phyloP scores from a whole-genome alignment of 2,888 invertebrate genomes.

The Agrochola lychnidis region DNA sequence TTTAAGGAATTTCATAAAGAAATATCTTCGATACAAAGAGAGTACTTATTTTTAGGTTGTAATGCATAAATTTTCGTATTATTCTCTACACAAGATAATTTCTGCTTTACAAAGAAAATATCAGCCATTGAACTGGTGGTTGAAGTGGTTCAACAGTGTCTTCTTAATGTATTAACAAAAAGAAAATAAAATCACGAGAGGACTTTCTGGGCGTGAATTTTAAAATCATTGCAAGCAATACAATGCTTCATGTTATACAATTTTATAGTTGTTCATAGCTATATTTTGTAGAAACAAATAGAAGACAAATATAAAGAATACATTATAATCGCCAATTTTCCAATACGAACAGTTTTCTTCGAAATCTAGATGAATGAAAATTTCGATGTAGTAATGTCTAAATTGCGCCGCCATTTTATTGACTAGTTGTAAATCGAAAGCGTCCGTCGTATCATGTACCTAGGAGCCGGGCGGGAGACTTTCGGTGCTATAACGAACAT shows the following conservation, averaged over 20 bases:
- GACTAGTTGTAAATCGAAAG: background rate
- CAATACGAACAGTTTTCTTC: background rate
- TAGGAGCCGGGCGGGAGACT: too few relatives aligned
- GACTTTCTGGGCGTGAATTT: background rate
- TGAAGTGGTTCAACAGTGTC: too few relatives aligned
- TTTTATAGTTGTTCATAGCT: background rate
- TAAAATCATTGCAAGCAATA: too few relatives aligned
- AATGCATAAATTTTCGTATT: background rate
- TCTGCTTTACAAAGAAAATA: background rate
- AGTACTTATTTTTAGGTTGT: background rate
- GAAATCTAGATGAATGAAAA: conserved; percentile 14
- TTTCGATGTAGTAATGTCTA: background rate
- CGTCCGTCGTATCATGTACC: conserved; percentile 18
- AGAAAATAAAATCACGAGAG: background rate
- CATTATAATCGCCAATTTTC: background rate
- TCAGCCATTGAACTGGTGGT: too few relatives aligned
- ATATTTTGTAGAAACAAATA: background rate
- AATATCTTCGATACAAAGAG: background rate
- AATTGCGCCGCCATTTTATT: conserved; percentile 13
- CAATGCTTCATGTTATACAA: background rate
- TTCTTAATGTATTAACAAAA: background rate
- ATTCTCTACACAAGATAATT: background rate
- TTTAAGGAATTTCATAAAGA: background rate
- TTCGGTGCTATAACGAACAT: background rate
- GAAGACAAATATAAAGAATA: background rate